Conservation (phyloP, 2,113 vertebrate genomes). For the Rynchops niger region DNA sequence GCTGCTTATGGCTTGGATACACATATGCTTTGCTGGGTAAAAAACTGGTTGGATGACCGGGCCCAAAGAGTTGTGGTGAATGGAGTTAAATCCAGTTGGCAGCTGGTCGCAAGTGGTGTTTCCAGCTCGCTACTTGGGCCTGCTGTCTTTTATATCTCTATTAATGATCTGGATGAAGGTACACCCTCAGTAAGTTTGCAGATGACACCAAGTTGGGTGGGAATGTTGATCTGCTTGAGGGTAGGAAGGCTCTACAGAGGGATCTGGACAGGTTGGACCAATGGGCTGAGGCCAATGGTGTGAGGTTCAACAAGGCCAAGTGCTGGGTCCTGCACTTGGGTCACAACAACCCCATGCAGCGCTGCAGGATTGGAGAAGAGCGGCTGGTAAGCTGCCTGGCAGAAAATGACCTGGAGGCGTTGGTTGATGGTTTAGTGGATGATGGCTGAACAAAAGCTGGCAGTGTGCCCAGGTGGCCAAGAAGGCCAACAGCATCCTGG, state of each 20-base stretch:
- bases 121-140: accelerated
- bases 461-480: background rate
- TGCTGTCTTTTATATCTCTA: background rate
- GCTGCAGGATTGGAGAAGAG: background rate
- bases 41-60: accelerated
- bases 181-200: background rate
- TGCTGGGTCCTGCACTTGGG: accelerated
- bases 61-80: background rate
- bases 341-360: accelerated
- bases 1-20: accelerated
- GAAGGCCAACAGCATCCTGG: accelerated
- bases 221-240: background rate
- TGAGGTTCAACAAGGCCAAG: background rate
- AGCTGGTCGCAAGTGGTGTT: accelerated
- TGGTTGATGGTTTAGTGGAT: accelerated
- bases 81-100: accelerated
- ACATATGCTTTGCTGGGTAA: accelerated
- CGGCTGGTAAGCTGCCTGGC: accelerated
- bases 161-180: background rate
- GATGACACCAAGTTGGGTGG: accelerated
- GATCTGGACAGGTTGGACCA: accelerated
- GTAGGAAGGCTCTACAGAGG: background rate
- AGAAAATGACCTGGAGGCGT: accelerated
- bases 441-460: background rate
- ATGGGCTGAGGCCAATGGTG: accelerated